These are phyloP conservation scores for Dione vanillae DNA, from an alignment of 2,888 invertebrate species.

Conservation along the genomic window DNA sequence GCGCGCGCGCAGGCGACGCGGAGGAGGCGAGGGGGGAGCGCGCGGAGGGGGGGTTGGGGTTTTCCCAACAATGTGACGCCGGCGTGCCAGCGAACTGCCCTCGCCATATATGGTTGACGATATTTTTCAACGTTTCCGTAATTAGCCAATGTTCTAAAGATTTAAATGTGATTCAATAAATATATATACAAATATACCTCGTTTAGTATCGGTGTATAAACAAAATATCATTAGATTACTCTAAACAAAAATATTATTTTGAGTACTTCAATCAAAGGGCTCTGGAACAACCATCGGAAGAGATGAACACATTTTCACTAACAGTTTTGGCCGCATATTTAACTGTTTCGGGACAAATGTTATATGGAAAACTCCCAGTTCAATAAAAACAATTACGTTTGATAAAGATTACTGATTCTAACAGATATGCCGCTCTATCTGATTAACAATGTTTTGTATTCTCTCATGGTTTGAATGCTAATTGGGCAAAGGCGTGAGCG, in stretches of 20 bases:
- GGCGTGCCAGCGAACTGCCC: constrained; percentile 57
- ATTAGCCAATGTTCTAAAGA: constrained; percentile 28
- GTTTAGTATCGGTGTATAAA: background rate
- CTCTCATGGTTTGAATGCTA: constrained; percentile 17
- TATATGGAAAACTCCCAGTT: constrained; percentile 61
- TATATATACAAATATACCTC: background rate
- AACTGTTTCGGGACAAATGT: constrained; percentile 41
- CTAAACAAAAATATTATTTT: no score
- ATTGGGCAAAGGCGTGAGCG: constrained; percentile 17
- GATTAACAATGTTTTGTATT: constrained; percentile 22
- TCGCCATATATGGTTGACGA: constrained; percentile 68
- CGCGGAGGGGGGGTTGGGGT: constrained; percentile 64
- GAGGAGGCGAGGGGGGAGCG: constrained; percentile 39
- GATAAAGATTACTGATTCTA: constrained; percentile 34
- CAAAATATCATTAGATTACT: background rate
- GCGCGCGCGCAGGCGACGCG: constrained; percentile 43
- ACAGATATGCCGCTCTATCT: background rate
- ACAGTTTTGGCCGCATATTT: background rate
- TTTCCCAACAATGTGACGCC: constrained; percentile 78
- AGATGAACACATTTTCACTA: background rate
- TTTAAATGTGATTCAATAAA: constrained; percentile 2
- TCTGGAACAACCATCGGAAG: no score
- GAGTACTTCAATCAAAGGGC: no score
- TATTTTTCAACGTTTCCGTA: constrained; percentile 67
- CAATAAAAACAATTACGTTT: constrained; percentile 30